Conservation (phyloP, 2,797 vertebrate genomes). For the Tapera naevia region DNA sequence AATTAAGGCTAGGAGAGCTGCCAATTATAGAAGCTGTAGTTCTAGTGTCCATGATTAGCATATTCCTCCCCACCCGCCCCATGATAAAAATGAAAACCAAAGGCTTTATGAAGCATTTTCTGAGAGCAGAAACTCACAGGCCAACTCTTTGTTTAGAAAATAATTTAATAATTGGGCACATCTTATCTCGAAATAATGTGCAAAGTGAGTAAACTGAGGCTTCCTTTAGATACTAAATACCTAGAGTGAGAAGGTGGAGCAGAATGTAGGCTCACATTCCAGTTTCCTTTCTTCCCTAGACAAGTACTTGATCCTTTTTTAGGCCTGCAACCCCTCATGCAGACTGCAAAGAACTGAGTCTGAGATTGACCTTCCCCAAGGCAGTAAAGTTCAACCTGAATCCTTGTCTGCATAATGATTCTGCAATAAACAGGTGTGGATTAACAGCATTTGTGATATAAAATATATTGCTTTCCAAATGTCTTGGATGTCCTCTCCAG, state of each 20-base stretch:
- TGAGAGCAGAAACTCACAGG: neutral
- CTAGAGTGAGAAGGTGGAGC: neutral
- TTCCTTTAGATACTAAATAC: neutral
- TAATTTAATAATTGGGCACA: neutral
- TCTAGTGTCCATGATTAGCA: slow-evolving; percentile 37
- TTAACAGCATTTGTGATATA: slow-evolving; percentile 10
- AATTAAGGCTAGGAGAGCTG: slow-evolving; percentile 36
- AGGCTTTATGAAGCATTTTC: neutral
- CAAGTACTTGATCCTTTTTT: neutral
- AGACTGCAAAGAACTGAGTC: neutral
- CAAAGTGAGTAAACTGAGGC: neutral
- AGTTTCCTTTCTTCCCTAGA: slow-evolving; percentile 11
- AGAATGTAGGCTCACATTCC: neutral
- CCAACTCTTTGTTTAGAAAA: too few relatives aligned
- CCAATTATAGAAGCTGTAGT: slow-evolving; percentile 32
- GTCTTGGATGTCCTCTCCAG: neutral
- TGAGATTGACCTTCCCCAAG: neutral
- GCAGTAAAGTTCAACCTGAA: slow-evolving; percentile 22
- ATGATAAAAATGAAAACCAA: slow-evolving; percentile 16
- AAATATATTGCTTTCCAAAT: neutral
- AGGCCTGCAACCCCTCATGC: neutral
- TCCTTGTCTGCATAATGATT: slow-evolving; percentile 35
- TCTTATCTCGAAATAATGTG: neutral
- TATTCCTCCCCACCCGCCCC: slow-evolving; percentile 19
- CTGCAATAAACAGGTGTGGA: slow-evolving; percentile 33